phyloP scores from a whole-genome alignment of 2,797 vertebrate species.

The Pseudochaenichthys georgianus region DNA sequence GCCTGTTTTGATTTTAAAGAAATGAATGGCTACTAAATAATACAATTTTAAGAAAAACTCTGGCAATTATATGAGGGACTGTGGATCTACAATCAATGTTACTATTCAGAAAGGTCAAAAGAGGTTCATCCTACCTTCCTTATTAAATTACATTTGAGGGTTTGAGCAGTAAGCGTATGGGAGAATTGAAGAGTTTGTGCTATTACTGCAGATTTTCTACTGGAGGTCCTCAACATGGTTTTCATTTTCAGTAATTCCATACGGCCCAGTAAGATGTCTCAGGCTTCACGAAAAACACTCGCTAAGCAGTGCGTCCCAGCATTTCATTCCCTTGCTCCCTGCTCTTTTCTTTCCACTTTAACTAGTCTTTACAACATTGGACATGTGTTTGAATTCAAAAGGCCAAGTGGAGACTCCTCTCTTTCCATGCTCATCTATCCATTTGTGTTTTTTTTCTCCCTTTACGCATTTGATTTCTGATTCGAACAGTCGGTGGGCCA shows the following conservation, averaged over 20 bases:
- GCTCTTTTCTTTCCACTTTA: slow-evolving; percentile 54
- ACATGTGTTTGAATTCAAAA: slow-evolving; percentile 76
- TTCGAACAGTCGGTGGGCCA: slow-evolving; percentile 54
- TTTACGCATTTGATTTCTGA: slow-evolving; percentile 46
- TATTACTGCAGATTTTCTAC: neutral
- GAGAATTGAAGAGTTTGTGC: slow-evolving; percentile 5
- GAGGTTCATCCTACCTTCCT: slow-evolving; percentile 4
- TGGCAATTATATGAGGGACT: neutral
- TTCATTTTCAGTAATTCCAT: slow-evolving; percentile 57
- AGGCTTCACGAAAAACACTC: slow-evolving; percentile 53
- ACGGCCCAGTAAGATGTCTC: slow-evolving; percentile 42
- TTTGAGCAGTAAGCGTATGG: neutral
- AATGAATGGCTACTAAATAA: no score
- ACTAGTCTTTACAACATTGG: slow-evolving; percentile 77
- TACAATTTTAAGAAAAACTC: neutral
- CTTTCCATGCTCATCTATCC: slow-evolving; percentile 64
- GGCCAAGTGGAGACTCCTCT: slow-evolving; percentile 63
- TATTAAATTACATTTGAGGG: neutral
- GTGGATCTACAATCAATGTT: neutral
- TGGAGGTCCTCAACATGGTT: slow-evolving; percentile 41
- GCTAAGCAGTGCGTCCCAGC: slow-evolving; percentile 45
- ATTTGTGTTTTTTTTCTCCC: slow-evolving; percentile 12
- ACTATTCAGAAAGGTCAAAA: slow-evolving; percentile 13
- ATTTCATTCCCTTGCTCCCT: slow-evolving; percentile 37
- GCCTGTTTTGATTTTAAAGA: no score